Base-by-base conservation (phyloP, 2,113 vertebrate species). In the Atlantisia rogersi region DNA sequence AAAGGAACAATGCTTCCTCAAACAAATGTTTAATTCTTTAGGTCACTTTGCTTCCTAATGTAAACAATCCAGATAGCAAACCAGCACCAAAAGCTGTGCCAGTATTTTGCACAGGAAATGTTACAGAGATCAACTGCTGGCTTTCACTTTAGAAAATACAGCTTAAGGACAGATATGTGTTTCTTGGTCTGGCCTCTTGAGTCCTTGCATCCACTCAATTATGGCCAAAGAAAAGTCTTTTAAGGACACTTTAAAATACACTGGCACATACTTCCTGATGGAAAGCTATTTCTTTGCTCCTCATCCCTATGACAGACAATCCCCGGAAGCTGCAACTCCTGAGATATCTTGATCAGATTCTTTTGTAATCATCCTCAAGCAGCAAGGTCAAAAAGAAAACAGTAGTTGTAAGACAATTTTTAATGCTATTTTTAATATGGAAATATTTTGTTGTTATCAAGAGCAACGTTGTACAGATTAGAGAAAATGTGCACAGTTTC, bases 221-320 rank as follows among this genome's bases (percentile, higher is more conserved):
- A 62, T 76, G 50, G 75, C 62, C 65, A 79, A 93, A 88, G 69
- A 80, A 78, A 96, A 95, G 95, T 93, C 80, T 91, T 97, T 91
- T 95, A 92, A 96, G 95, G 92, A 95, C 92, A 93, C 44, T 94
- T 22, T 6, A 81, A 90, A 93, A 86, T 65, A 89, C 14, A 91
- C n/a, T 58, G 58, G 76, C 83, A 88, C 77, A 91, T 40, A 70
- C 63, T 88, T 75, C 40, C 73, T 32, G 42, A 88, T 0, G 1
- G 86, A 89, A 92, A 86, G 62, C 80, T 94, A 95, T 55, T 85
- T 70, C 87, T 95, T 86, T 80, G 90, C 65, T 92, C 65, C 86
- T 88, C 92, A 37, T 64, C 79, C 86, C 62, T 71, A 37, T 75
- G 74, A 93, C 24, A 75, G 83, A 96, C 91, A 96, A 95, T 82